Base-by-base conservation (phyloP, 1,140 invertebrate species). In the Hermatobates lingyangjiaoensis region DNA sequence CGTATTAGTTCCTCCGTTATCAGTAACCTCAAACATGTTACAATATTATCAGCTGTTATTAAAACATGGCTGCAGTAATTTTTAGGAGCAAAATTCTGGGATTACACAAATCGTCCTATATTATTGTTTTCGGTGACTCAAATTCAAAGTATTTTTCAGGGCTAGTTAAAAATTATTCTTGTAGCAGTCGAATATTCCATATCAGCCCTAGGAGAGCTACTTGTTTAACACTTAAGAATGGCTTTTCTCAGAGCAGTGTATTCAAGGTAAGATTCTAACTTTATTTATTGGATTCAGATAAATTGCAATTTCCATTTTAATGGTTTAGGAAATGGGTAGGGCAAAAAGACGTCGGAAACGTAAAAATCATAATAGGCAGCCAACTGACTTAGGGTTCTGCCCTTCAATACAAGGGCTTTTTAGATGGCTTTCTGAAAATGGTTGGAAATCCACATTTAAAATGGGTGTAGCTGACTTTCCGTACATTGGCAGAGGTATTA, bases 401-500 rank as follows among this genome's bases (percentile, higher is more conserved):
- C 18, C 47, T 1, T 50, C 51, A 26, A 55, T 57, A 2, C 39
- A 57, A 23, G 23, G 51, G 1, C 38, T 63, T 18, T 53, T 53
- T 1, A 40, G 51, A n/a, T 63, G 62, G 62, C 57, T 63, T 50
- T 53, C 46, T 34, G 21, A 21, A 3, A 53, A 59, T 25, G 56
- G 57, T 28, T 63, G 62, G 62, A 55, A 50, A 24, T 50, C 56
- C 12, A 55, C 54, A 20, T 55, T 57, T 34, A 54, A 54, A 26
- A 38, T 61, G 7, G 23, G 45, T 1, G 54, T 57, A 1, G 50
- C 54, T 10, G 23, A 42, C 26, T 64, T 63, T 58, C 21, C 55
- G 57, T 60, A 58, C 3, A 69, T 66, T 45, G 70, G 70, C n/a
- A 57, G 70, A 54, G 71, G 71, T 18, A 51, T 73, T 15, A 64